Base-by-base conservation (phyloP, 2,797 vertebrate species). In the Periophthalmus magnuspinnatus region DNA sequence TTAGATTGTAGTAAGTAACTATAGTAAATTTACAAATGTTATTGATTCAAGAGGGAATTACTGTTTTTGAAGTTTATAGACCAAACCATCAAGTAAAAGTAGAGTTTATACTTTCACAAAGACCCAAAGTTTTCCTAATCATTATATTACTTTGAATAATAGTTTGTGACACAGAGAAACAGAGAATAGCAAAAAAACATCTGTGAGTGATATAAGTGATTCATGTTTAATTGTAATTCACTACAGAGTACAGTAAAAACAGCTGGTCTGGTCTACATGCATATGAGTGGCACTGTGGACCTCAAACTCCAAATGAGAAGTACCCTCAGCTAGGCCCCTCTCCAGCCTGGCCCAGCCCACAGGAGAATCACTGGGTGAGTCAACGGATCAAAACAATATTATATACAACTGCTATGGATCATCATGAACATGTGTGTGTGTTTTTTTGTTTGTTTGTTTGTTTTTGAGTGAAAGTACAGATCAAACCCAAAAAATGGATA, bases 231-330 rank as follows among this genome's bases (percentile, higher is more conserved):
- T 63, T 63, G 11, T 64, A 22, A 17, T 48, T 48, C 14, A 17
- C 7, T 17, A 24, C 41, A 64, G 62, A 64, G 14, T 64, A 64
- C 41, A 64, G 22, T 48, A 64, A 64, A 77, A 94, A 93, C 65
- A 91, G 83, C 74, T 94, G 91, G 89, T 89, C 85, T 24, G 92
- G 91, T 22, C 89, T 89, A 66, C 88, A 90, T 81, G 81, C 91
- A 0, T 93, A 92, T 6, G 78, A 90, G 79, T 94, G 93, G 93
- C 77, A 91, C 78, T 92, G 78, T 11, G 83, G 73, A 21, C 47
- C 82, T 55, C 78, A 81, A 47, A 65, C 74, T 19, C 75, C 74
- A n/a, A 75, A 72, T 0, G 84, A 90, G 22, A 86, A 91, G 14
- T 84, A 81, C 80, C 86, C 88, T 66, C 80, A 83, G 41, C 82